Evolutionary conservation across 2,888 invertebrate species (phyloP).

Genomic region (Cheilosia grossa): DNA sequence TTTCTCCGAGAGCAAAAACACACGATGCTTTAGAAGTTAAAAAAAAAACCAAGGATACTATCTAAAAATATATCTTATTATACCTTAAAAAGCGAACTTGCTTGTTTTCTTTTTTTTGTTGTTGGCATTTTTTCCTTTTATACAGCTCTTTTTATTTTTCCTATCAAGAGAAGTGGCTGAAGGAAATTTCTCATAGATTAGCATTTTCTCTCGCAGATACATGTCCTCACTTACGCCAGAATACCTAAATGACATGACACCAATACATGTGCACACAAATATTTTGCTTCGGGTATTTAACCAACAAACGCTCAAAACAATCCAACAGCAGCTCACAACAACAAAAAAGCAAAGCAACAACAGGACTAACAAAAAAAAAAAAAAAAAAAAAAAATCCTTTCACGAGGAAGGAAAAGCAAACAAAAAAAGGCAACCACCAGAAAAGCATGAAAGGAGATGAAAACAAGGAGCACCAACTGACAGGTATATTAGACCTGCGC

Average conservation of each 20-base stretch:
- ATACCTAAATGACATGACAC: slow-evolving; percentile 69
- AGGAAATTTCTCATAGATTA: slow-evolving; percentile 64
- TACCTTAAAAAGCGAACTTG: slow-evolving; percentile 67
- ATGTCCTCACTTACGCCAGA: slow-evolving; percentile 63
- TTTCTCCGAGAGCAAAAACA: slow-evolving; percentile 11
- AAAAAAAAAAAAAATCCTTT: slow-evolving; percentile 12
- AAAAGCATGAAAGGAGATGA: slow-evolving; percentile 49
- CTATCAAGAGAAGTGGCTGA: slow-evolving; percentile 59
- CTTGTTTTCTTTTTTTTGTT: slow-evolving; percentile 23
- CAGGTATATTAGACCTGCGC: slow-evolving; percentile 72
- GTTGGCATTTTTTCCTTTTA: slow-evolving; percentile 36
- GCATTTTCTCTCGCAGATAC: slow-evolving; percentile 57
- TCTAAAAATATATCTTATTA: slow-evolving; percentile 68
- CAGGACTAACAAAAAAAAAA: slow-evolving; percentile 1
- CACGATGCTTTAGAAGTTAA: slow-evolving; percentile 16
- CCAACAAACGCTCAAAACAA: slow-evolving; percentile 63
- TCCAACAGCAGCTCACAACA: slow-evolving; percentile 48
- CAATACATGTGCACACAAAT: slow-evolving; percentile 65
- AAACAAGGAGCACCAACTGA: slow-evolving; percentile 65
- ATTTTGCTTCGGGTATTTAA: slow-evolving; percentile 64
- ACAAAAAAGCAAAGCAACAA: slow-evolving; percentile 44
- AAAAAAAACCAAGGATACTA: slow-evolving; percentile 57
- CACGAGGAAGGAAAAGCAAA: slow-evolving; percentile 9
- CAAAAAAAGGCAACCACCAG: slow-evolving; percentile 6
- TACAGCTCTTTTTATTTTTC: slow-evolving; percentile 11